A percentile compares a stretch with the other conserved stretches of the same genome.
phyloP scores from a whole-genome alignment of 2,113 vertebrate species.

The Xiphias gladius region DNA sequence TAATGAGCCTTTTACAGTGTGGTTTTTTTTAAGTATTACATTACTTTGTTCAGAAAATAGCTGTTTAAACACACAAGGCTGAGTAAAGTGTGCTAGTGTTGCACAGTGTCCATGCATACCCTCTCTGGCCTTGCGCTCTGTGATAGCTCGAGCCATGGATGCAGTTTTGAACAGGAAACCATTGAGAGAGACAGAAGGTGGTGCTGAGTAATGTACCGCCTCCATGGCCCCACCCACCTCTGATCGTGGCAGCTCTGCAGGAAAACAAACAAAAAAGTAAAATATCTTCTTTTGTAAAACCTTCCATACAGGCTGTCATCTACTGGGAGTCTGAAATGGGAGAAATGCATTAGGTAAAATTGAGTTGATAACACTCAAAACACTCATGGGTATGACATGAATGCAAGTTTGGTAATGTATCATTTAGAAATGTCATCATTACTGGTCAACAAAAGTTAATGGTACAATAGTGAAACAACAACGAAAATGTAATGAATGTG shows the following conservation, averaged over 20 bases:
- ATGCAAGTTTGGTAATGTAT: not conserved
- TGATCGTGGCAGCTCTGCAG: slow-evolving; percentile 88
- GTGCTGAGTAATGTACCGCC: slow-evolving; percentile 82
- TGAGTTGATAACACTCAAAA: not conserved
- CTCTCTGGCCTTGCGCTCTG: slow-evolving; percentile 90
- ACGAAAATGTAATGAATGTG: not conserved
- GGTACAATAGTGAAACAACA: not conserved
- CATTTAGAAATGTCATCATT: not conserved
- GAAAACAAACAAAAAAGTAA: slow-evolving; percentile 3
- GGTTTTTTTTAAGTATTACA: too few species aligned
- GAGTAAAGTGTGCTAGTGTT: not conserved
- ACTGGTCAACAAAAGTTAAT: not conserved
- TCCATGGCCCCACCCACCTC: slow-evolving; percentile 79
- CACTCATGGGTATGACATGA: not conserved
- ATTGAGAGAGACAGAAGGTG: slow-evolving; percentile 88
- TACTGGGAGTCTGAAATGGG: not conserved
- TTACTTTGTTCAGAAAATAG: slow-evolving; percentile 1
- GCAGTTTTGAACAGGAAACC: slow-evolving; percentile 95
- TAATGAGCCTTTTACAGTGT: not conserved
- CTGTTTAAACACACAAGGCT: not conserved
- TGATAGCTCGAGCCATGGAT: slow-evolving; percentile 88
- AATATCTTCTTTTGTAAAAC: not conserved
- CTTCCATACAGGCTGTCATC: not conserved
- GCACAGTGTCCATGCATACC: slow-evolving; percentile 77
- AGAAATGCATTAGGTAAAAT: not conserved